Percentiles rank a stretch among this genome's conserved stretches.
Conservation (phyloP, 2,797 vertebrate species). For the Vultur gryphus region DNA sequence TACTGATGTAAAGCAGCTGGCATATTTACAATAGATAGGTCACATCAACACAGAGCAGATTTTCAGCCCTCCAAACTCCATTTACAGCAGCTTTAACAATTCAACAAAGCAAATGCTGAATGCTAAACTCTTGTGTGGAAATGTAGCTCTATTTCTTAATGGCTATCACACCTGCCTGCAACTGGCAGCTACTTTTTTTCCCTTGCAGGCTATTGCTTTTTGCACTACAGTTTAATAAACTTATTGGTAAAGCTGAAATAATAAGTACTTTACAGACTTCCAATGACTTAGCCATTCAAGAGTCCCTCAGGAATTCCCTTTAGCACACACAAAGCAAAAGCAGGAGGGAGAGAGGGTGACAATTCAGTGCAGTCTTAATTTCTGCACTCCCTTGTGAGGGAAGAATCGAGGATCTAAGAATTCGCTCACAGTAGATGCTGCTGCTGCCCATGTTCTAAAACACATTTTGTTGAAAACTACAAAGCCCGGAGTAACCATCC, state of each 20-base stretch:
- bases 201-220: neutral
- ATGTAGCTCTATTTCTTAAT: neutral
- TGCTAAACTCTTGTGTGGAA: constrained; percentile 7
- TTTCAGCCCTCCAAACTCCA: constrained; percentile 45
- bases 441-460: neutral
- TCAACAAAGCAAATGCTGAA: constrained; percentile 32
- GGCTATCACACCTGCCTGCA: constrained; percentile 12
- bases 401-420: neutral
- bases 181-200: neutral
- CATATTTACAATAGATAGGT: constrained; percentile 64
- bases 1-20: constrained; percentile 68
- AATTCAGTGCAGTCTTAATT: neutral
- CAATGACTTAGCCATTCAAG: constrained; percentile 18
- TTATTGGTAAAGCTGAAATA: constrained; percentile 16
- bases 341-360: neutral
- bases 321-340: neutral
- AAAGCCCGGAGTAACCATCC: neutral
- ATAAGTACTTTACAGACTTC: constrained; percentile 11
- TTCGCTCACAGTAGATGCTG: neutral
- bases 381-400: neutral
- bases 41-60: constrained; percentile 45
- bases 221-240: constrained; percentile 7
- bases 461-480: neutral
- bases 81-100: constrained; percentile 62
- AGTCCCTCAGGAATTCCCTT: constrained; percentile 31